These are phyloP conservation scores for Drosophila arizonae DNA, from an alignment of 1,140 invertebrate species.

Conservation along the genomic window DNA sequence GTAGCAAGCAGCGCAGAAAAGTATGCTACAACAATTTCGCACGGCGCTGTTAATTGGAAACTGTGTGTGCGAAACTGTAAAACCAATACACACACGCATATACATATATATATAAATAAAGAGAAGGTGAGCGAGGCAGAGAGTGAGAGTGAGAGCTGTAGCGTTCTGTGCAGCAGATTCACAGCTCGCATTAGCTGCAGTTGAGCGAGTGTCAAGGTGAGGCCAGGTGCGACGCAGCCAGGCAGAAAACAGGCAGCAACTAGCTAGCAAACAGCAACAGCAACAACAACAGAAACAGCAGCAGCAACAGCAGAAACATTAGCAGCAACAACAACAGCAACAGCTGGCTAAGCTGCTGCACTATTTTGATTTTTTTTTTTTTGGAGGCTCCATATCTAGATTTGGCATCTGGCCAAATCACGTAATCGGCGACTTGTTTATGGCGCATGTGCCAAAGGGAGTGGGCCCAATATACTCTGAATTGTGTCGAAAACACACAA, in stretches of 20 bases:
- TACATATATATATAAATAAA: not conserved
- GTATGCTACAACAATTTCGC: conserved; percentile 41
- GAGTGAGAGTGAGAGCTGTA: not conserved
- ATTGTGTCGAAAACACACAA: conserved; percentile 25
- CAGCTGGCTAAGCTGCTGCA: conserved; percentile 24
- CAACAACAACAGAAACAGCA: not conserved
- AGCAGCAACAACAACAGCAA: conserved; percentile 3
- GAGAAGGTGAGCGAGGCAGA: not conserved
- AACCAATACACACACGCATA: conserved; percentile 1
- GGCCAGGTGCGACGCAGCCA: conserved; percentile 66
- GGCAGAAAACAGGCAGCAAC: conserved; percentile 68
- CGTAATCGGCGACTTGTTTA: conserved; percentile 77
- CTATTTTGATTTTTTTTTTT: not conserved
- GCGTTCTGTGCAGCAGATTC: conserved; percentile 1
- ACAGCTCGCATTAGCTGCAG: conserved; percentile 67
- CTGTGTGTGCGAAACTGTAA: conserved; percentile 14
- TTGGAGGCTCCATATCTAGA: conserved; percentile 30
- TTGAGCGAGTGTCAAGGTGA: conserved; percentile 78
- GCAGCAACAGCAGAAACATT: not conserved
- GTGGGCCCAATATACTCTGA: conserved; percentile 10
- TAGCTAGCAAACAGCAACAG: conserved; percentile 17
- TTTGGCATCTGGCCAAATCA: conserved; percentile 76
- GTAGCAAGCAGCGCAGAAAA: conserved; percentile 31
- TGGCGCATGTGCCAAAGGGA: conserved; percentile 70
- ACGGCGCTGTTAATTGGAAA: conserved; percentile 44